Percentiles rank a stretch among this genome's conserved stretches.
Conservation (phyloP, 2,797 vertebrate genomes). For the Fratercula arctica region DNA sequence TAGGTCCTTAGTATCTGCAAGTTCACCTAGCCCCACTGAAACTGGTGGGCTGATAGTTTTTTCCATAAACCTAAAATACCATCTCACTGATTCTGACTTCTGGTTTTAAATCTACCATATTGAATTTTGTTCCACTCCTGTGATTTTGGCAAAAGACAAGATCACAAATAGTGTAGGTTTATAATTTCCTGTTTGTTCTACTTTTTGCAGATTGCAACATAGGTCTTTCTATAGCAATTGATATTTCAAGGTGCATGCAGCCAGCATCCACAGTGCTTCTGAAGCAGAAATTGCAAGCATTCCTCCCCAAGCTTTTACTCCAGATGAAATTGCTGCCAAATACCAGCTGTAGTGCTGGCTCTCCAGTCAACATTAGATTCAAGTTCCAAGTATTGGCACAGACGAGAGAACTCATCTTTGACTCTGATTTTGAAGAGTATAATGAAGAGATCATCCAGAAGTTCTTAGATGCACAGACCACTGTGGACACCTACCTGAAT, state of each 20-base stretch:
- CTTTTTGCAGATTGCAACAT: slow-evolving; percentile 77
- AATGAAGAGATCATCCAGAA: slow-evolving; percentile 72
- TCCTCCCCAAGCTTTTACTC: slow-evolving; percentile 77
- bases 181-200: neutral
- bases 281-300: slow-evolving; percentile 74
- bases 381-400: slow-evolving; percentile 74
- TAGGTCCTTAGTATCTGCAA: neutral
- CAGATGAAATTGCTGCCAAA: slow-evolving; percentile 71
- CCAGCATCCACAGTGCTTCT: slow-evolving; percentile 51
- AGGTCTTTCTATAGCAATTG: slow-evolving; percentile 85
- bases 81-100: neutral
- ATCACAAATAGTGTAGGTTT: neutral
- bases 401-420: slow-evolving; percentile 60
- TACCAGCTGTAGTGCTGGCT: slow-evolving; percentile 76
- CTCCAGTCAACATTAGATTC: slow-evolving; percentile 50
- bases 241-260: slow-evolving; percentile 71
- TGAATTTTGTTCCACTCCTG: neutral
- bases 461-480: slow-evolving; percentile 71
- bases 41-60: neutral
- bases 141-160: neutral
- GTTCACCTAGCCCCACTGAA: neutral
- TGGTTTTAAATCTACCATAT: neutral
- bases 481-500: slow-evolving; percentile 76
- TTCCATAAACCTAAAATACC: no score
- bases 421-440: slow-evolving; percentile 80